A percentile compares a stretch with the other conserved stretches of the same genome.
These are phyloP conservation scores for Meloidogyne exigua DNA, from an alignment of 1,140 invertebrate genomes.

Conservation along the genomic window DNA sequence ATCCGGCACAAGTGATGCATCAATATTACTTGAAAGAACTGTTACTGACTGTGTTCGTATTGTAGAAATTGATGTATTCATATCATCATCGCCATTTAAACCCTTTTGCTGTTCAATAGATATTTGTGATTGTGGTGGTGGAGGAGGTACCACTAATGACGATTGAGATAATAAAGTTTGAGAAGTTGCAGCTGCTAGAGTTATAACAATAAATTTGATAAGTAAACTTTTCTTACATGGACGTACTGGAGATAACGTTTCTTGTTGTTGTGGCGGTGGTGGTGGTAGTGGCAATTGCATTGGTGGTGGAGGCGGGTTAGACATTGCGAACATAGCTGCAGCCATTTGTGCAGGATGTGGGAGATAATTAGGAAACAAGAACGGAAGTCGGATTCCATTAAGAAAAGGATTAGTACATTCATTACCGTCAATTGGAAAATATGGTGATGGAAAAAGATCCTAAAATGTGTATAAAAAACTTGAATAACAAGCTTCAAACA, in stretches of 20 bases:
- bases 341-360: not conserved
- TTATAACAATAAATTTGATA: not conserved
- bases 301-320: not conserved
- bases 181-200: not conserved
- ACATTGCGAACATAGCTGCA: not conserved
- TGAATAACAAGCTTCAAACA: not conserved
- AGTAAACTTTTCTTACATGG: not conserved
- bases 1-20: not conserved
- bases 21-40: not conserved
- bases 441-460: not conserved
- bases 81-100: not conserved
- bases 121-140: not conserved
- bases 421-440: not conserved
- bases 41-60: not conserved
- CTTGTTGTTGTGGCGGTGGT: slow-evolving; percentile 3
- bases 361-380: not conserved
- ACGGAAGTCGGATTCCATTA: not conserved
- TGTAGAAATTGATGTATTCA: not conserved
- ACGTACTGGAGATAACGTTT: not conserved
- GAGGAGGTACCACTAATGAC: not conserved
- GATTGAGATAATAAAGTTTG: not conserved
- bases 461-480: not conserved
- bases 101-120: too few species aligned
- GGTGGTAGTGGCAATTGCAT: not conserved
- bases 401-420: too few species aligned